Evolutionary conservation across 2,888 invertebrate species (phyloP), one percentile per base, ranked within the genome.

Genomic region (Xanthorhoe designata): DNA sequence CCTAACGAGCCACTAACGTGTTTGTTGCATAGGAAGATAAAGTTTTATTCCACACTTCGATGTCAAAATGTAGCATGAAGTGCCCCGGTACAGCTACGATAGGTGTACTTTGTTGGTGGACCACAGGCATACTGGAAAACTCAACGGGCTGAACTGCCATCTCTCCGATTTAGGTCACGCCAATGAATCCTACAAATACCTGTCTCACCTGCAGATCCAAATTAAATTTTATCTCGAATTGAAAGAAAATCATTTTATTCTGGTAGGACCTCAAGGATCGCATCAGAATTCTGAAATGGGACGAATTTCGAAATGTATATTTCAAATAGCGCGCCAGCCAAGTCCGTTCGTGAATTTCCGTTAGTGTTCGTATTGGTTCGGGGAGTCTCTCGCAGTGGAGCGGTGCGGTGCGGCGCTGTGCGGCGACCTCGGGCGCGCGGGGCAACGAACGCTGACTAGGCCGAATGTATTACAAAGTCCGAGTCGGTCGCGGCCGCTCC

Each of bases 381-480:
- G 52, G 76, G 75, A 64, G 67, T 74, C 73, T 74, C 72, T 74
- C 74, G 71, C 73, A 73, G 67, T 64, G 67, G 75, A 69, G 77
- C 75, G 77, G 74, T 74, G 61, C 69, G 75, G 73, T 68, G 61
- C 69, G 75, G 73, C 68, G 75, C 70, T 70, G 74, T 69, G 82
- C 89, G 13, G 82, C 90, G 92, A 88, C 92, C 92, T 92, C 92
- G 91, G 79, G 84, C 80, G 68, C 77, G 75, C 85, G 76, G 93
- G 92, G 90, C 92, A 92, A 93, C 90, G 91, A 88, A 88, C 92
- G 91, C 89, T 90, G 87, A 92, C 91, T 92, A 92, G 92, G 92
- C 90, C 92, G 91, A 91, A 90, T 88, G 90, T 89, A 91, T 91
- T 92, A 92, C 91, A 91, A 91, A 92, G 92, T 92, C 92, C 91